These are phyloP conservation scores for Caenorhabditis afra DNA, from an alignment of 2,888 invertebrate species.

Conservation along the genomic window DNA sequence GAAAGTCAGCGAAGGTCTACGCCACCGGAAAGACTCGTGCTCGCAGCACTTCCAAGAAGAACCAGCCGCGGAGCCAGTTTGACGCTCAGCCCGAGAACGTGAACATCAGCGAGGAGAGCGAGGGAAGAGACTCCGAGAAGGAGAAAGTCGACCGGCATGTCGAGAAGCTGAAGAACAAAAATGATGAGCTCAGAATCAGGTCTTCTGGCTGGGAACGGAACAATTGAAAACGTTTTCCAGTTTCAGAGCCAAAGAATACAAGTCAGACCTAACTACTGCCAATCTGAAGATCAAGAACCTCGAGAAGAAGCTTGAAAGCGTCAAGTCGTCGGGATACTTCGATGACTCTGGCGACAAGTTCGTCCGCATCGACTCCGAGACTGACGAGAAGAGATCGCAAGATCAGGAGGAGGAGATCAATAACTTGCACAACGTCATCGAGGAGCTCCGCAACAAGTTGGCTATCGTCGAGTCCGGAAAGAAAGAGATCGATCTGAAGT, in stretches of 20 bases:
- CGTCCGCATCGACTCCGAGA: constrained; percentile 35
- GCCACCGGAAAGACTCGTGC: constrained; percentile 50
- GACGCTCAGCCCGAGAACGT: constrained; percentile 72
- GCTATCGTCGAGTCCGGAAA: constrained; percentile 44
- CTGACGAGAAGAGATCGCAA: constrained; percentile 43
- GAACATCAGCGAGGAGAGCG: constrained; percentile 67
- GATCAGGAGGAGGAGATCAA: constrained; percentile 70
- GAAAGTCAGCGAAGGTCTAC: constrained; percentile 37
- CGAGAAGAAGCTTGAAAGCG: constrained; percentile 44
- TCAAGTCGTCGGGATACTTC: constrained; percentile 44
- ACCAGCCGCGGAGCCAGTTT: constrained; percentile 62
- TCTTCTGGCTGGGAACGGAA: neutral
- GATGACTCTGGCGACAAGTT: constrained; percentile 50
- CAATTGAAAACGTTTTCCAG: neutral
- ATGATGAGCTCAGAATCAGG: constrained; percentile 57
- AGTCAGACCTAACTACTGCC: constrained; percentile 42
- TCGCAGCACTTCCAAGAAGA: constrained; percentile 58
- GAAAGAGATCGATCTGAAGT: constrained; percentile 48
- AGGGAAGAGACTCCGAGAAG: constrained; percentile 47
- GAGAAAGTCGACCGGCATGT: constrained; percentile 46
- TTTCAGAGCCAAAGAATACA: constrained; percentile 55
- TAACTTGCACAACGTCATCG: constrained; percentile 67
- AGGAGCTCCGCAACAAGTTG: constrained; percentile 62
- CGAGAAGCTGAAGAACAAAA: constrained; percentile 53
- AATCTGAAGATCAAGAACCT: constrained; percentile 45